phyloP scores from a whole-genome alignment of 2,113 vertebrate species.

The Bombycilla garrulus region DNA sequence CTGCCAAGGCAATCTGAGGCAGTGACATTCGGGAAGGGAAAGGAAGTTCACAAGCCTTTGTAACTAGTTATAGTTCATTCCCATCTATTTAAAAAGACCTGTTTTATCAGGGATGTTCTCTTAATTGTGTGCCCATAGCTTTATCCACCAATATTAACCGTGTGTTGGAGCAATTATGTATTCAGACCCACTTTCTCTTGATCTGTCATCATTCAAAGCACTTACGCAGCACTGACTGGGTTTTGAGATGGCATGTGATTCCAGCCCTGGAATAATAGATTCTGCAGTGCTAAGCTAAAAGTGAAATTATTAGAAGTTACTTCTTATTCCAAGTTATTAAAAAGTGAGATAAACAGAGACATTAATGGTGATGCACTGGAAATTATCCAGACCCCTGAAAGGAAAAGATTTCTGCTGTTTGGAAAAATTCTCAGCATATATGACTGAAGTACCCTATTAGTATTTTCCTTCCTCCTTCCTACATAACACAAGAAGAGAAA shows the following conservation, averaged over 20 bases:
- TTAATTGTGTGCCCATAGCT: constrained; percentile 66
- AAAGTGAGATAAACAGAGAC: constrained; percentile 56
- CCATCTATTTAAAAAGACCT: constrained; percentile 36
- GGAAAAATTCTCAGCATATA: not conserved
- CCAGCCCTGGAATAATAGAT: constrained; percentile 51
- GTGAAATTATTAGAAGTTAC: constrained; percentile 63
- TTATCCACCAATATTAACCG: constrained; percentile 61
- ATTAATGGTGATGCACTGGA: constrained; percentile 11
- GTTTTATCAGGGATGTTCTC: constrained; percentile 64
- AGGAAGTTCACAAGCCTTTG: constrained; percentile 65
- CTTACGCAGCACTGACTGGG: constrained; percentile 6
- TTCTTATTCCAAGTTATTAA: constrained; percentile 59
- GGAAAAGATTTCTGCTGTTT: constrained; percentile 20
- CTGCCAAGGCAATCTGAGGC: constrained; percentile 64
- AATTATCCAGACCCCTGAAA: constrained; percentile 5
- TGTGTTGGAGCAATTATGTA: constrained; percentile 41
- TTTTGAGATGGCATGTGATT: constrained; percentile 9
- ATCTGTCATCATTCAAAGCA: constrained; percentile 68
- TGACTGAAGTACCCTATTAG: not conserved
- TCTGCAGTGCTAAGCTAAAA: constrained; percentile 64
- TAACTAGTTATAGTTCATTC: constrained; percentile 41
- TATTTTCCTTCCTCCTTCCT: not conserved
- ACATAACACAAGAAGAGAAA: not conserved
- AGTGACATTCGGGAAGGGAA: constrained; percentile 59
- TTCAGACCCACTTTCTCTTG: constrained; percentile 52